A percentile compares a stretch with the other conserved stretches of the same genome.
Evolutionary conservation across 2,113 vertebrate genomes (phyloP).

Genomic region (Chionis minor): DNA sequence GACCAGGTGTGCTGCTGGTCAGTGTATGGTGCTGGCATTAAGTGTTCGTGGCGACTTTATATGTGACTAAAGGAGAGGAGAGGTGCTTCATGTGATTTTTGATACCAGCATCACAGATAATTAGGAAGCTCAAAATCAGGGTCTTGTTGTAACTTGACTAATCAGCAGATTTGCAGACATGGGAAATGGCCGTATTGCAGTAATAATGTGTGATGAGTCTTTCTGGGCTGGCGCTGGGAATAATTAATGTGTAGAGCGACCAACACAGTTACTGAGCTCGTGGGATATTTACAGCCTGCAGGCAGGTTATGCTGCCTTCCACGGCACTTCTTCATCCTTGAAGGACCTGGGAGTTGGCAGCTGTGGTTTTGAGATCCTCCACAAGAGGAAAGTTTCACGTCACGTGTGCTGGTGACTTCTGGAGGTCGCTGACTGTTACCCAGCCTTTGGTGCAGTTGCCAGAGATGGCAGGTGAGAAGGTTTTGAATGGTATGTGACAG

Average conservation of each 20-base stretch:
- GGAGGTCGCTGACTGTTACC: not conserved
- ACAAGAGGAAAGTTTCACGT: not conserved
- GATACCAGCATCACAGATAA: not conserved
- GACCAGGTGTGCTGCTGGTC: not conserved
- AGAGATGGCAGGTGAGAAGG: not conserved
- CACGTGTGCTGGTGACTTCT: not conserved
- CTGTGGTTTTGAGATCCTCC: not conserved
- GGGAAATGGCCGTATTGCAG: not conserved
- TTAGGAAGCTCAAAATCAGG: not conserved
- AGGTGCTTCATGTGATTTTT: not conserved
- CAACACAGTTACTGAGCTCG: not conserved
- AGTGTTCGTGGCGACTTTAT: not conserved
- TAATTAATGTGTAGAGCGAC: not conserved
- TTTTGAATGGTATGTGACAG: not conserved
- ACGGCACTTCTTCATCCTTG: not conserved
- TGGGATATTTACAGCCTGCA: not conserved
- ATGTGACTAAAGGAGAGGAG: not conserved
- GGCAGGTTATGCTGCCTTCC: not conserved
- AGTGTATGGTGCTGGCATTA: not conserved
- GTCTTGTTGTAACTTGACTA: not conserved
- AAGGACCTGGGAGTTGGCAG: not conserved
- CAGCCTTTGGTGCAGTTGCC: not conserved
- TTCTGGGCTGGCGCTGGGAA: not conserved
- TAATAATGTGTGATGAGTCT: not conserved
- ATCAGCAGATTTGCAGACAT: not conserved